Percentiles rank a stretch among this genome's conserved stretches.
These are phyloP conservation scores for Graphium colonna DNA, from an alignment of 2,888 invertebrate genomes.

Conservation along the genomic window DNA sequence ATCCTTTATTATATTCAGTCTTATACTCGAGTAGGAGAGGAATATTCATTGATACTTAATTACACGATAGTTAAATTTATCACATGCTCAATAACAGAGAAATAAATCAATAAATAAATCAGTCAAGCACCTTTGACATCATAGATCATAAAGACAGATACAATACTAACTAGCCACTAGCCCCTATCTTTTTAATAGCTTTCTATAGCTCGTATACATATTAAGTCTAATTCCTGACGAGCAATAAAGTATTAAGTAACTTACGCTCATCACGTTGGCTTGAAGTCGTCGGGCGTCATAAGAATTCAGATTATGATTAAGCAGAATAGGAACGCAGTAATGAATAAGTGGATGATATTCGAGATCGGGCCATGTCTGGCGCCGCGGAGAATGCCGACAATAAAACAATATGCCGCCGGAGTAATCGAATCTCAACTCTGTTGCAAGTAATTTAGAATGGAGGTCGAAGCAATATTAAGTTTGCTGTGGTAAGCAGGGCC, in stretches of 20 bases:
- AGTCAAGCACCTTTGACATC: constrained; percentile 4
- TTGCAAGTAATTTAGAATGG: constrained; percentile 27
- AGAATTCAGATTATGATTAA: constrained; percentile 71
- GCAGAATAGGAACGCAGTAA: constrained; percentile 69
- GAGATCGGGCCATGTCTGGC: constrained; percentile 71
- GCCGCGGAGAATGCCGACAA: constrained; percentile 63
- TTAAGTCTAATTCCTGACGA: constrained; percentile 1
- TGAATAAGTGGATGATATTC: constrained; percentile 78
- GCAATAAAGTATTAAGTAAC: constrained; percentile 40
- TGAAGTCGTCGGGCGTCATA: constrained; percentile 29
- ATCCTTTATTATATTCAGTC: too few species aligned
- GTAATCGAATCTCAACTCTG: constrained; percentile 38
- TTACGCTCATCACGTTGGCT: constrained; percentile 42
- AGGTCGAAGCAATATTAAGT: constrained; percentile 32
- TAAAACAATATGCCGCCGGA: constrained; percentile 20
- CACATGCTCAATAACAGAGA: background rate
- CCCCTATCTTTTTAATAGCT: background rate
- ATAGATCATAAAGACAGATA: constrained; percentile 1
- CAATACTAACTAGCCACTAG: background rate
- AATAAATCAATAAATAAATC: background rate
- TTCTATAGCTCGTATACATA: background rate
- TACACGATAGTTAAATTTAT: background rate
- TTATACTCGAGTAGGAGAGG: background rate
- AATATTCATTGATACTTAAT: background rate
- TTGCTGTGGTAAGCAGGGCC: constrained; percentile 66